phyloP scores from a whole-genome alignment of 2,888 invertebrate genomes.

The Mechanitis messenoides region DNA sequence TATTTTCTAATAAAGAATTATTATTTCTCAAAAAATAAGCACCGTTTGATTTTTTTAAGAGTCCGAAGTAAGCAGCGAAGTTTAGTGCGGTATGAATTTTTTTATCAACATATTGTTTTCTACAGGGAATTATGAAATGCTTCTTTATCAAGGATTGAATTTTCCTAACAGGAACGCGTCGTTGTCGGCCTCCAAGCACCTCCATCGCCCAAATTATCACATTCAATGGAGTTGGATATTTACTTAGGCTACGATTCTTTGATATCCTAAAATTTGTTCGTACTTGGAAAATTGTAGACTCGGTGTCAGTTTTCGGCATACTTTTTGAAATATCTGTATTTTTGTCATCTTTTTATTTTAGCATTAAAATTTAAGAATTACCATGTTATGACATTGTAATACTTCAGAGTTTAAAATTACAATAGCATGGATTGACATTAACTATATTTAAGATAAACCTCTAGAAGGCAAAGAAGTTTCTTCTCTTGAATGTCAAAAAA shows the following conservation, averaged over 20 bases:
- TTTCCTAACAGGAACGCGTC: constrained; percentile 41
- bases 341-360: background rate
- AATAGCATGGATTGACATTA: background rate
- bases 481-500: background rate
- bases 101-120: constrained; percentile 40
- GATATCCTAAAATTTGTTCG: constrained; percentile 38
- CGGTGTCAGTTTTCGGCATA: constrained; percentile 34
- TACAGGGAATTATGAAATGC: constrained; percentile 44
- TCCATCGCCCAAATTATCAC: constrained; percentile 54
- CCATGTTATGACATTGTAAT: background rate
- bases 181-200: constrained; percentile 37
- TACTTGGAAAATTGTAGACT: constrained; percentile 37
- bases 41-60: constrained; percentile 39
- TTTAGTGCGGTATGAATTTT: constrained; percentile 43
- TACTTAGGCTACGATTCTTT: constrained; percentile 35
- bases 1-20: background rate
- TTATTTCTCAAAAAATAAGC: constrained; percentile 33
- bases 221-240: constrained; percentile 41
- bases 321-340: constrained; percentile 17
- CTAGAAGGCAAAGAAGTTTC: background rate
- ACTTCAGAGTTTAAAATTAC: background rate
- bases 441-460: background rate
- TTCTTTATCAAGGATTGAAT: constrained; percentile 44
- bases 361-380: background rate
- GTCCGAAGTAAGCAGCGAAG: constrained; percentile 45